phyloP scores from a whole-genome alignment of 2,888 invertebrate genomes.

The Hemaris fuciformis region DNA sequence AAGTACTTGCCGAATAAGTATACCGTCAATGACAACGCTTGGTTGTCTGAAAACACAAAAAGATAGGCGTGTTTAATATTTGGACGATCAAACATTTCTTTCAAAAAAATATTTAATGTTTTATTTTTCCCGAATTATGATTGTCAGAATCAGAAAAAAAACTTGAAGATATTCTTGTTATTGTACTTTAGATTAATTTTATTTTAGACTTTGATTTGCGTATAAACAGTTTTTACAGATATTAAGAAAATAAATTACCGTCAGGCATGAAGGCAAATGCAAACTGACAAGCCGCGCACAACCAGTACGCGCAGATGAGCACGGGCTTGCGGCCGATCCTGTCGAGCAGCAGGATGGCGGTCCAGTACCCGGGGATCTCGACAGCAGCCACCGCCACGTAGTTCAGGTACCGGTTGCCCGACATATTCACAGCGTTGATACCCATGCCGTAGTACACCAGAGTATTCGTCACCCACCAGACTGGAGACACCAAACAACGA shows the following conservation, averaged over 20 bases:
- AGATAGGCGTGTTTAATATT: too few relatives aligned
- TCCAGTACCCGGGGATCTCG: conserved; percentile 87
- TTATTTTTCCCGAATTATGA: too few relatives aligned
- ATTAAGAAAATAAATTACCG: too few relatives aligned
- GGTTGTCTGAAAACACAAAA: conserved; percentile 47
- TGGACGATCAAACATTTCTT: too few relatives aligned
- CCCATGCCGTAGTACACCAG: conserved; percentile 87
- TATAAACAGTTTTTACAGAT: too few relatives aligned
- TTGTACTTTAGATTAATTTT: too few relatives aligned
- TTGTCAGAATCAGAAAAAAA: too few relatives aligned
- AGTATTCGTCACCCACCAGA: conserved; percentile 87
- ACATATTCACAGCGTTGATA: conserved; percentile 84
- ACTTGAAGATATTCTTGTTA: too few relatives aligned
- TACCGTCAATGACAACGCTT: conserved; percentile 66
- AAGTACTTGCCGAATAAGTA: conserved; percentile 85
- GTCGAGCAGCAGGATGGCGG: conserved; percentile 84
- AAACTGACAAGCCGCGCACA: conserved; percentile 84
- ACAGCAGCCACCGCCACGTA: conserved; percentile 84
- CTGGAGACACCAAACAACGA: conserved; percentile 66
- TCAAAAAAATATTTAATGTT: too few relatives aligned
- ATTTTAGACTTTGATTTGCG: too few relatives aligned
- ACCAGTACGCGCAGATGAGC: conserved; percentile 81
- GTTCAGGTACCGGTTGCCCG: conserved; percentile 85
- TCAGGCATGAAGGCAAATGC: conserved; percentile 81
- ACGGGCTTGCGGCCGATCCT: conserved; percentile 84